Percentiles rank a stretch among this genome's conserved stretches.
Evolutionary conservation across 2,888 invertebrate genomes (phyloP).

Genomic region (Brachynemurus nebulosus): DNA sequence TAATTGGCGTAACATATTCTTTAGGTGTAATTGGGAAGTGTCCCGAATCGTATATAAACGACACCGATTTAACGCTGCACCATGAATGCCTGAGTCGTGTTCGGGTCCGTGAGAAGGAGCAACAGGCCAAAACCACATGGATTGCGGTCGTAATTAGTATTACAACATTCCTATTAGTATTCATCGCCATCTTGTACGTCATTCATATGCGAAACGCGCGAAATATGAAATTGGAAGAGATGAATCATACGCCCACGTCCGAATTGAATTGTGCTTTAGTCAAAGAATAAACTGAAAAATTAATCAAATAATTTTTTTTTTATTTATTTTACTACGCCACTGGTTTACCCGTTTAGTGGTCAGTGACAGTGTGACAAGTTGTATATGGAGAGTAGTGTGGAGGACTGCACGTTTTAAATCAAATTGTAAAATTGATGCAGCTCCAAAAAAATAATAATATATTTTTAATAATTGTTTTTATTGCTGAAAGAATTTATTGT

Average conservation of each 20-base stretch:
- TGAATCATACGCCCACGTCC: background rate
- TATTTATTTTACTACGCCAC: too few species aligned
- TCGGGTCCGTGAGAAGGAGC: slow-evolving; percentile 10
- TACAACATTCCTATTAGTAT: slow-evolving; percentile 34
- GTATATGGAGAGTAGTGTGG: too few species aligned
- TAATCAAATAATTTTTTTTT: too few species aligned
- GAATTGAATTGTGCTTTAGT: background rate
- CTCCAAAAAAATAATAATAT: too few species aligned
- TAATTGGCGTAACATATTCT: background rate
- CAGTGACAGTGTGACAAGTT: too few species aligned
- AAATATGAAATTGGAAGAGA: background rate
- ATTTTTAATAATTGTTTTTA: too few species aligned
- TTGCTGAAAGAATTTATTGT: too few species aligned
- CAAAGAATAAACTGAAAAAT: too few species aligned
- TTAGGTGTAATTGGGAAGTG: background rate
- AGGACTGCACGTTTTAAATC: too few species aligned
- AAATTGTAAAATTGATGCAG: too few species aligned
- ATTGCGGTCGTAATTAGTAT: slow-evolving; percentile 34
- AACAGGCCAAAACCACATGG: slow-evolving; percentile 30
- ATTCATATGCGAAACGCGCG: slow-evolving; percentile 34
- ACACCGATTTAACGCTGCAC: slow-evolving; percentile 22
- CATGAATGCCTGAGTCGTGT: slow-evolving; percentile 27
- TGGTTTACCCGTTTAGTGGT: too few species aligned
- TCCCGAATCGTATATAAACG: background rate
- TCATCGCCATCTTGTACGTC: slow-evolving; percentile 34